phyloP scores from a whole-genome alignment of 2,113 vertebrate genomes.

The Bungarus multicinctus region DNA sequence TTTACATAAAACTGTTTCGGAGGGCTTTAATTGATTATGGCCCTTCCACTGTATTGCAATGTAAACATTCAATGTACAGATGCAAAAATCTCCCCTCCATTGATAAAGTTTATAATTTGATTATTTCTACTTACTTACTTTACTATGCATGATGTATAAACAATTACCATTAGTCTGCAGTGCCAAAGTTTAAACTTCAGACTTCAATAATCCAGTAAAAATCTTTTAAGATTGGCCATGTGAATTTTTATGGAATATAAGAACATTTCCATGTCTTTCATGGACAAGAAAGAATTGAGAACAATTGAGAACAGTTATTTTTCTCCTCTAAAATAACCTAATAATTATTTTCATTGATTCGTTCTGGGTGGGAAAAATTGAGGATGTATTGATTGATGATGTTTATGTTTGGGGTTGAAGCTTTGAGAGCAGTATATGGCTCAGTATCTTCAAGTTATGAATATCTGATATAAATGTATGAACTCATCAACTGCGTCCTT shows the following conservation, averaged over 20 bases:
- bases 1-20: background rate
- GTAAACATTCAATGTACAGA: conserved; percentile 21
- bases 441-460: background rate
- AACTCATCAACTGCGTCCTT: background rate
- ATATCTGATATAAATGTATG: background rate
- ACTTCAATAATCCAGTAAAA: background rate
- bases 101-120: background rate
- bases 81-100: background rate
- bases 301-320: conserved; percentile 6
- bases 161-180: background rate
- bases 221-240: too few species aligned
- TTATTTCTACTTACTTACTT: background rate
- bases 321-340: background rate
- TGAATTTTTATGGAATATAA: background rate
- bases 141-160: background rate
- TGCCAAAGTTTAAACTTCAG: background rate
- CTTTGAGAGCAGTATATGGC: background rate
- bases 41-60: background rate
- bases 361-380: background rate
- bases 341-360: background rate
- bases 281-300: background rate
- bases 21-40: background rate
- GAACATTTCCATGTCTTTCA: background rate
- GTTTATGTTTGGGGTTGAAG: background rate
- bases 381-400: background rate